phyloP scores from a whole-genome alignment of 2,113 vertebrate genomes.

The Lynx canadensis region DNA sequence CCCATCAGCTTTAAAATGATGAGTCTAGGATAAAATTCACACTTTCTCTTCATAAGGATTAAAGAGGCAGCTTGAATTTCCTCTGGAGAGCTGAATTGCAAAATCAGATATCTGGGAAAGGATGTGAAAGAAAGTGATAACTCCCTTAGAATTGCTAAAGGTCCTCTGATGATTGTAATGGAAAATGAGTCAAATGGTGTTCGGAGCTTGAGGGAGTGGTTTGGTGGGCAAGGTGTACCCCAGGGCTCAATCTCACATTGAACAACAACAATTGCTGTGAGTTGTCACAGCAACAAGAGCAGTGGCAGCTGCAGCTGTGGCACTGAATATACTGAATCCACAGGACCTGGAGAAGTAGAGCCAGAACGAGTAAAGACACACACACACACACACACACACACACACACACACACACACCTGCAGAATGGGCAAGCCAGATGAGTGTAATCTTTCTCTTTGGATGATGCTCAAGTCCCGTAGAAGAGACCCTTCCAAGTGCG shows the following conservation, averaged over 20 bases:
- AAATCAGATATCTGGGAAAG: conserved; percentile 78
- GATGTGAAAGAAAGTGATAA: conserved; percentile 67
- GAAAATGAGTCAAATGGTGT: conserved; percentile 70
- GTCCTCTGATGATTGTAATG: conserved; percentile 65
- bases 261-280: conserved; percentile 33
- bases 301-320: not conserved
- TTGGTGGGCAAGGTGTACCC: conserved; percentile 44
- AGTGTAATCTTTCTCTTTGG: not conserved
- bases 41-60: conserved; percentile 47
- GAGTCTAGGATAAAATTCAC: conserved; percentile 28
- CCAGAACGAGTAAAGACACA: not conserved
- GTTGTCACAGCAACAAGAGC: conserved; percentile 60
- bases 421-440: not conserved
- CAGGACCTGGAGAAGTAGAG: not conserved
- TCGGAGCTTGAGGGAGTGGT: conserved; percentile 61
- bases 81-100: conserved; percentile 65
- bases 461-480: not conserved
- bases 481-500: too few species aligned
- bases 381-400: not conserved
- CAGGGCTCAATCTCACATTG: conserved; percentile 31
- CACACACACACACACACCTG: not conserved
- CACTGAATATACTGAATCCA: not conserved
- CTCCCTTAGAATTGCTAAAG: conserved; percentile 53
- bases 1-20: conserved; percentile 60
- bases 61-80: conserved; percentile 59